Conservation (phyloP, 1,140 invertebrate species). For the Samia ricini region DNA sequence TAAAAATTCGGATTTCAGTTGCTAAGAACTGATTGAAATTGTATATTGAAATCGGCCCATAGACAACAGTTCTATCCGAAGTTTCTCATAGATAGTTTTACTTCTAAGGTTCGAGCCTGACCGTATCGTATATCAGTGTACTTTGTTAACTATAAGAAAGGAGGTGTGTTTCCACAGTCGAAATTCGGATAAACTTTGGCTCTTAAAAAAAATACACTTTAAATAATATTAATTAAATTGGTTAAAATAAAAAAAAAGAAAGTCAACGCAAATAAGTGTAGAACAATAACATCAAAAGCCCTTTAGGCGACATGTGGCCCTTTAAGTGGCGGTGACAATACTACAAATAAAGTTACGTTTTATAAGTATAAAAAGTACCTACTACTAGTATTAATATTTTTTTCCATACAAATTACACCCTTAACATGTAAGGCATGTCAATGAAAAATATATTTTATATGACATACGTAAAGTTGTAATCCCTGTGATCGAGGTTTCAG, state of each 20-base stretch:
- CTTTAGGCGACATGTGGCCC: constrained; percentile 73
- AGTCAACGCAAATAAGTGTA: neutral
- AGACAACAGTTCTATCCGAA: too few relatives aligned
- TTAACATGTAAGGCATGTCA: constrained; percentile 16
- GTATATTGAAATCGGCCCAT: too few relatives aligned
- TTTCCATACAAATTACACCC: constrained; percentile 25
- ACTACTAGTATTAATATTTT: constrained; percentile 49
- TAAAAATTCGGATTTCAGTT: too few relatives aligned
- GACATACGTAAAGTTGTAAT: neutral
- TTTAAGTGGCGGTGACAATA: constrained; percentile 75
- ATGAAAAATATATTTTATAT: neutral
- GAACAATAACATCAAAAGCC: constrained; percentile 63
- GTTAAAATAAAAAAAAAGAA: constrained; percentile 14
- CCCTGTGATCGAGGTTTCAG: neutral
- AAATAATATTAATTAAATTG: constrained; percentile 1
- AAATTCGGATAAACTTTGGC: too few relatives aligned
- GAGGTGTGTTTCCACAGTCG: too few relatives aligned
- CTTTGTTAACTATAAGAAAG: too few relatives aligned
- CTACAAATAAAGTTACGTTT: constrained; percentile 74
- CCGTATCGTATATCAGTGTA: too few relatives aligned
- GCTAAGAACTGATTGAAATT: too few relatives aligned
- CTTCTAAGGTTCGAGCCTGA: too few relatives aligned
- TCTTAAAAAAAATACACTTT: neutral
- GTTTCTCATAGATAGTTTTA: too few relatives aligned
- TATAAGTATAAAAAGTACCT: constrained; percentile 57